A percentile compares a stretch with the other conserved stretches of the same genome.
Evolutionary conservation across 1,140 invertebrate species (phyloP).

Genomic region (Stegodyphus mimosarum): DNA sequence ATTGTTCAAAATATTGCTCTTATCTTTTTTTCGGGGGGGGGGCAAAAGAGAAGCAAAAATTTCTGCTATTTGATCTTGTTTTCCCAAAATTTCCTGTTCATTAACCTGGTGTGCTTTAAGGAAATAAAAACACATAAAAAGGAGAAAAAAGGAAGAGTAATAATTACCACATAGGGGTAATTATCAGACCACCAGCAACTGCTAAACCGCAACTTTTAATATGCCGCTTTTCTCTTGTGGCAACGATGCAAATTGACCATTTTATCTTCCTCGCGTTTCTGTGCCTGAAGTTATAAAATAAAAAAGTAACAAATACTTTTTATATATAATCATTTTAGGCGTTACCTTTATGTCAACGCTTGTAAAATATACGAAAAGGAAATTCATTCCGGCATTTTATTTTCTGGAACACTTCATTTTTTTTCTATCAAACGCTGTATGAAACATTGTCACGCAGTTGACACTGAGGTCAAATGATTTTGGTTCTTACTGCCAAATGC

Average conservation of each 20-base stretch:
- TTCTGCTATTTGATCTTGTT: too few species aligned
- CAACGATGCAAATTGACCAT: conserved; percentile 19
- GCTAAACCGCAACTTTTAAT: too few species aligned
- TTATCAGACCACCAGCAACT: too few species aligned
- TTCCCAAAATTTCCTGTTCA: too few species aligned
- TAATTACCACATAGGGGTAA: too few species aligned
- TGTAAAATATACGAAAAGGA: conserved; percentile 44
- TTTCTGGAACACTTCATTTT: conserved; percentile 10
- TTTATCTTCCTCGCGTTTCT: conserved; percentile 1
- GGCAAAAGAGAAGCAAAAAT: too few species aligned
- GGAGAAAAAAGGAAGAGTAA: too few species aligned
- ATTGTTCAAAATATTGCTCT: too few species aligned
- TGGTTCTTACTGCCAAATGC: conserved; percentile 35
- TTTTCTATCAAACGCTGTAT: neutral
- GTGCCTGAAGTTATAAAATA: neutral
- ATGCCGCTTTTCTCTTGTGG: neutral
- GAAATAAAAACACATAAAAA: too few species aligned
- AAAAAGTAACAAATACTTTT: neutral
- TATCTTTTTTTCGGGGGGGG: too few species aligned
- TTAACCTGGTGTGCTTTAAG: too few species aligned
- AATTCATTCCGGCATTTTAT: conserved; percentile 30
- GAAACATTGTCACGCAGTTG: conserved; percentile 26
- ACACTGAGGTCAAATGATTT: conserved; percentile 24
- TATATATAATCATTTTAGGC: conserved; percentile 24
- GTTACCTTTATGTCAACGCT: conserved; percentile 31